Evolutionary conservation across 2,797 vertebrate species (phyloP).

Genomic region (Enteromius paludinosus): DNA sequence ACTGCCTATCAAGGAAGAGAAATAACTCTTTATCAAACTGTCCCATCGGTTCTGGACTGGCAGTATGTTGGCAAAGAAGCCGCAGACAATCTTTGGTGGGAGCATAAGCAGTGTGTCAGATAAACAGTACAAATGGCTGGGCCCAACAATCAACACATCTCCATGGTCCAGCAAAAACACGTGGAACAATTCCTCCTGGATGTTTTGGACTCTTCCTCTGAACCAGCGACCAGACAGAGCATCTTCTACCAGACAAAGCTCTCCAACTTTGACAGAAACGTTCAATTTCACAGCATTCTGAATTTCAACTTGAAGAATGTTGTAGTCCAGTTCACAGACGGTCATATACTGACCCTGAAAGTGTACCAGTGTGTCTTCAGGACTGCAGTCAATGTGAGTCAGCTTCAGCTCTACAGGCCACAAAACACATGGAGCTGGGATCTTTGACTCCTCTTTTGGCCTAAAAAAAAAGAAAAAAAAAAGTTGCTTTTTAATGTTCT

Average conservation of each 20-base stretch:
- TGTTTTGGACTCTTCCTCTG: slow-evolving; percentile 87
- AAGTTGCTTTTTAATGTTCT: neutral
- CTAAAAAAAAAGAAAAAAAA: slow-evolving; percentile 66
- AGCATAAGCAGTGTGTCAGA: slow-evolving; percentile 82
- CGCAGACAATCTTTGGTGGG: slow-evolving; percentile 86
- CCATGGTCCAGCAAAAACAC: slow-evolving; percentile 88
- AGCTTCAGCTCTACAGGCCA: slow-evolving; percentile 84
- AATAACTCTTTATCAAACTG: slow-evolving; percentile 80
- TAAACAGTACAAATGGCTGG: slow-evolving; percentile 77
- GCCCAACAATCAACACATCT: slow-evolving; percentile 76
- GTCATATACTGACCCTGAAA: slow-evolving; percentile 84
- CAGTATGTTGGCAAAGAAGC: slow-evolving; percentile 88
- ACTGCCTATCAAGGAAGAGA: slow-evolving; percentile 81
- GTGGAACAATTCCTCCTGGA: slow-evolving; percentile 71
- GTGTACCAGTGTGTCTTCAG: slow-evolving; percentile 81
- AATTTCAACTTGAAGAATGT: slow-evolving; percentile 87
- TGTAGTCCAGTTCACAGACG: slow-evolving; percentile 88
- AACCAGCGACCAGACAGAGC: slow-evolving; percentile 81
- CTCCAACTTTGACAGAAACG: slow-evolving; percentile 73
- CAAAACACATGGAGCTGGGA: slow-evolving; percentile 61
- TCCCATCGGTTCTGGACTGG: slow-evolving; percentile 78
- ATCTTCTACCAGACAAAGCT: slow-evolving; percentile 90
- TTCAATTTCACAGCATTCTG: slow-evolving; percentile 81
- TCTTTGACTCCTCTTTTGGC: slow-evolving; percentile 68
- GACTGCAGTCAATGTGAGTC: slow-evolving; percentile 81